These are phyloP conservation scores for Dione vanillae DNA, from an alignment of 2,888 invertebrate species.

Conservation along the genomic window DNA sequence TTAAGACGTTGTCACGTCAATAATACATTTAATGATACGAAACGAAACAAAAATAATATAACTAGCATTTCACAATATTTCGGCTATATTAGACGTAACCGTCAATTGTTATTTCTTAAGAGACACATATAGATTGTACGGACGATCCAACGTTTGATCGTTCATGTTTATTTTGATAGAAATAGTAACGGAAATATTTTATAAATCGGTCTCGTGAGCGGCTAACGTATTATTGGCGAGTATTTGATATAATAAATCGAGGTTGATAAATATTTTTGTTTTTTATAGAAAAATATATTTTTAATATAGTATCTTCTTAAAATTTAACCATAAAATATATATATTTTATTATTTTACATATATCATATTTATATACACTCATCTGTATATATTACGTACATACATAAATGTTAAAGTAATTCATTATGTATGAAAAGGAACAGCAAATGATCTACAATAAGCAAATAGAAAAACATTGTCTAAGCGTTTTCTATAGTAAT, in stretches of 20 bases:
- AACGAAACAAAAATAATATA: background rate
- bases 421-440: no score
- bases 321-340: no score
- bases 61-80: background rate
- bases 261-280: background rate
- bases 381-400: no score
- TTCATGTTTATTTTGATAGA: constrained; percentile 26
- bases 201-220: constrained; percentile 21
- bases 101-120: background rate
- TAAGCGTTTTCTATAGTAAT: no score
- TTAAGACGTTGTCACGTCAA: no score
- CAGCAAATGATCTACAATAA: no score
- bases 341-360: no score
- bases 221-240: constrained; percentile 29
- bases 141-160: background rate
- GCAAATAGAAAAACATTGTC: no score
- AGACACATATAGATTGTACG: constrained; percentile 7
- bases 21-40: background rate
- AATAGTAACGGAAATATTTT: constrained; percentile 29
- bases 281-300: background rate
- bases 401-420: no score
- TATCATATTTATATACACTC: no score
- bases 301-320: no score
- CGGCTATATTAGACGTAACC: background rate
- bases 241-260: constrained; percentile 2